Evolutionary conservation across 2,113 vertebrate genomes (phyloP).

Genomic region (Plestiodon gilberti): DNA sequence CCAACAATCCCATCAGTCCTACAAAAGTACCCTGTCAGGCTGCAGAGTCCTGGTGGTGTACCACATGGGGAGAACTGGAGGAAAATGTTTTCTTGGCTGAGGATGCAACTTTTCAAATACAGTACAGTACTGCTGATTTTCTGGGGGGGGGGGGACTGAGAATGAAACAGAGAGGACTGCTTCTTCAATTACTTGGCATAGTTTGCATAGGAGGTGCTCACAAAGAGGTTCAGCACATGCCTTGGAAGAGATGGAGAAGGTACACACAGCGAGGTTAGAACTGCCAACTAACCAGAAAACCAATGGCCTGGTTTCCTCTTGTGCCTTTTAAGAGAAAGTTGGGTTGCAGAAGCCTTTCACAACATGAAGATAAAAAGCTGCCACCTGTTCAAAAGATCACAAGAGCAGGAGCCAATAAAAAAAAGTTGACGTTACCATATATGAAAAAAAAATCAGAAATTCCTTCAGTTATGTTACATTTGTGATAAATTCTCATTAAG

Average conservation of each 20-base stretch:
- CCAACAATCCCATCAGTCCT: neutral
- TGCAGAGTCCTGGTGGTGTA: neutral
- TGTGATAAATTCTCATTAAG: too few relatives aligned
- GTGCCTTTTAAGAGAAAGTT: neutral
- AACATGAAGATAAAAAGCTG: neutral
- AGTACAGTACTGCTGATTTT: neutral
- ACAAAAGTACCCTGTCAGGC: neutral
- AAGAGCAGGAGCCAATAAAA: neutral
- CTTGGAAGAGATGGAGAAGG: neutral
- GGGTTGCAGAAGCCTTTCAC: neutral
- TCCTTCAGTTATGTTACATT: neutral
- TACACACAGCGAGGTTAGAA: fast-evolving
- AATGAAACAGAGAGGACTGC: neutral
- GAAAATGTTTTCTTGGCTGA: neutral
- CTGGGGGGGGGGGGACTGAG: neutral
- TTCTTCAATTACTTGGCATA: neutral
- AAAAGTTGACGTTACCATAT: neutral
- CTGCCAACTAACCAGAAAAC: neutral
- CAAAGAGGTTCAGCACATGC: neutral
- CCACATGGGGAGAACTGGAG: neutral
- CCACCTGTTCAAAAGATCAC: neutral
- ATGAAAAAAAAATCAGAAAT: neutral
- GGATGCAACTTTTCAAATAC: neutral
- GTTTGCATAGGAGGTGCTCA: neutral
- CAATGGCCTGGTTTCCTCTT: neutral